These are phyloP conservation scores for Anguilla rostrata DNA, from an alignment of 2,113 vertebrate species.

Conservation along the genomic window DNA sequence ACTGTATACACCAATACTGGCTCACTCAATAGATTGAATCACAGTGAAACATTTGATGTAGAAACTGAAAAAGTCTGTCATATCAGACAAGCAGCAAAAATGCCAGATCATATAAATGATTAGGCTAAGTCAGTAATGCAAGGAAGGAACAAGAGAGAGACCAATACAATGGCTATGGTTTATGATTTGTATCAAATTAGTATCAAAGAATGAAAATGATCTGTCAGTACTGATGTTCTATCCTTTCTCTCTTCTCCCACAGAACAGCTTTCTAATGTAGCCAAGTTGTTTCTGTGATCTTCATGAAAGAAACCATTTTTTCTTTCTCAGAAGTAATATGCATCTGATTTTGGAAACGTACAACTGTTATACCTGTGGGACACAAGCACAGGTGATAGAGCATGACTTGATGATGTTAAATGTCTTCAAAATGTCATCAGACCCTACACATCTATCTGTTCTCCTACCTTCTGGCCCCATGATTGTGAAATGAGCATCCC, in stretches of 20 bases:
- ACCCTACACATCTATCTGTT: too few species aligned
- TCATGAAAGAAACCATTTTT: background rate
- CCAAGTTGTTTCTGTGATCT: background rate
- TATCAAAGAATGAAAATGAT: background rate
- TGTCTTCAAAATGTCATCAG: too few species aligned
- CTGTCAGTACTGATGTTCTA: background rate
- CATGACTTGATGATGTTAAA: background rate
- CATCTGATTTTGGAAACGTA: background rate
- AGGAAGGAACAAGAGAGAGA: background rate
- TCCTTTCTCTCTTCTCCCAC: background rate
- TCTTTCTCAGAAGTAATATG: background rate
- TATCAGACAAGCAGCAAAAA: too few species aligned
- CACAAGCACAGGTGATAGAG: background rate
- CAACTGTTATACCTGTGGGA: background rate
- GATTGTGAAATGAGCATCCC: too few species aligned
- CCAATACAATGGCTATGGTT: background rate
- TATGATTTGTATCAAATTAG: background rate
- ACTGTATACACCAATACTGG: too few species aligned
- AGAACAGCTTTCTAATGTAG: background rate
- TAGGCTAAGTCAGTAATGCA: background rate
- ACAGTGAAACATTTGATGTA: too few species aligned
- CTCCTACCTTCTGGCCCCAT: too few species aligned
- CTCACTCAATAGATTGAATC: too few species aligned
- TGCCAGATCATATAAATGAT: too few species aligned
- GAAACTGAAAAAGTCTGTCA: too few species aligned